Percentiles rank a stretch among this genome's conserved stretches.
Conservation (phyloP, 2,888 invertebrate genomes). For the Chrysolina americana region DNA sequence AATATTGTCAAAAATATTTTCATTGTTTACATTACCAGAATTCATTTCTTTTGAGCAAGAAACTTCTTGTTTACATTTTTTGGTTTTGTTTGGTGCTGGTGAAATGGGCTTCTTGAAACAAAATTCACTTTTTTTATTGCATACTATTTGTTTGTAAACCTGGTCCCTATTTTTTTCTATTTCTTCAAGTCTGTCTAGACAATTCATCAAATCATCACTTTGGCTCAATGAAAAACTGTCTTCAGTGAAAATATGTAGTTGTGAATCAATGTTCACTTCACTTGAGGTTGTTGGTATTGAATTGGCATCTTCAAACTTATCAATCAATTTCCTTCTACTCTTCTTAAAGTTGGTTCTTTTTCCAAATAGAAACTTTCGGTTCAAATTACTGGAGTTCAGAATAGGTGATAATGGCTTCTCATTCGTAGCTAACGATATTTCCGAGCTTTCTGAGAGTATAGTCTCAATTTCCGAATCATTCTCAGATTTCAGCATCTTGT, state of each 20-base stretch:
- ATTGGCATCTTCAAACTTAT: conserved; percentile 34
- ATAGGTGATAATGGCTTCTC: conserved; percentile 59
- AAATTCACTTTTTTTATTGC: conserved; percentile 39
- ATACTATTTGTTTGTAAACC: conserved; percentile 37
- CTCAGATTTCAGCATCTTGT: conserved; percentile 2
- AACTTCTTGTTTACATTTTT: conserved; percentile 14
- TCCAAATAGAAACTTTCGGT: conserved; percentile 41
- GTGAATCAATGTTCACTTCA: conserved; percentile 13
- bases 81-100: conserved; percentile 39
- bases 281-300: background rate
- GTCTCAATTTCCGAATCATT: conserved; percentile 36
- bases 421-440: conserved; percentile 7
- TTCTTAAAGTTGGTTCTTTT: conserved; percentile 35
- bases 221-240: conserved; percentile 37
- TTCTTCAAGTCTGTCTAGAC: conserved; percentile 52
- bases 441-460: conserved; percentile 27
- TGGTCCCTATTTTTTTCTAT: conserved; percentile 47
- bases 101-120: conserved; percentile 55
- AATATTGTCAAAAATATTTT: conserved; percentile 10
- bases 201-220: conserved; percentile 43
- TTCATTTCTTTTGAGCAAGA: background rate
- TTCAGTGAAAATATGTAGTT: conserved; percentile 32
- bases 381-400: conserved; percentile 53
- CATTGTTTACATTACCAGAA: conserved; percentile 18
- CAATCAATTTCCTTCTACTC: conserved; percentile 39